Conservation (phyloP, 2,888 invertebrate genomes). For the Clunio marinus region DNA sequence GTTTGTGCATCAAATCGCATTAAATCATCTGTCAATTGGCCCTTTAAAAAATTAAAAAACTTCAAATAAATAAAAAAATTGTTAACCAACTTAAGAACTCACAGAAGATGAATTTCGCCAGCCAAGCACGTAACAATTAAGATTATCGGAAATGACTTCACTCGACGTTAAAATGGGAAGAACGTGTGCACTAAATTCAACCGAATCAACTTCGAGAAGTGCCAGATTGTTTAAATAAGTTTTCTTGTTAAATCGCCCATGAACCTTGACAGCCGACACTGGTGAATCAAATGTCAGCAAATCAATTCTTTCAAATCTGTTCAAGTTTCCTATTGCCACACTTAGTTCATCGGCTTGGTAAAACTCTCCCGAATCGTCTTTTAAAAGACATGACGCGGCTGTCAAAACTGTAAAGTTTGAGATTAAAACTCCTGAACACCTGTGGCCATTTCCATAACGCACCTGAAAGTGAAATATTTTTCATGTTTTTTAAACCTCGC, state of each 20-base stretch:
- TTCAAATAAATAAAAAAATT: no score
- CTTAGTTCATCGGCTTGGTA: constrained; percentile 8
- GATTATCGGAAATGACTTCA: not conserved
- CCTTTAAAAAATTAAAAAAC: not conserved
- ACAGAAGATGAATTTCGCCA: no score
- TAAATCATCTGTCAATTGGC: not conserved
- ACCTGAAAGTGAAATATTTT: not conserved
- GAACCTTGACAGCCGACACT: not conserved
- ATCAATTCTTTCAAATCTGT: not conserved
- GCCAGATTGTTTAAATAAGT: constrained; percentile 12
- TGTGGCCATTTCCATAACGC: not conserved
- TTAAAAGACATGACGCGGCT: constrained; percentile 8
- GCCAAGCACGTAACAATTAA: not conserved
- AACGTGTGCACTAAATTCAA: not conserved
- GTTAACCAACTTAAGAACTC: no score
- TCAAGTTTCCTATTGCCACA: constrained; percentile 13
- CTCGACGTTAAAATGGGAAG: not conserved
- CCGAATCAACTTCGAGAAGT: not conserved
- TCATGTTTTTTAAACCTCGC: no score
- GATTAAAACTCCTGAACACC: constrained; percentile 18
- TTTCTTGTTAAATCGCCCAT: constrained; percentile 18
- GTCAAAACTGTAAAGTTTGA: constrained; percentile 17
- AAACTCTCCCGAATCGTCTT: not conserved
- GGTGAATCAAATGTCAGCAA: not conserved
- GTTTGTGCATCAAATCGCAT: not conserved